Percentiles rank a stretch among this genome's conserved stretches.
phyloP scores from a whole-genome alignment of 2,797 vertebrate species.

The Squalus acanthias region DNA sequence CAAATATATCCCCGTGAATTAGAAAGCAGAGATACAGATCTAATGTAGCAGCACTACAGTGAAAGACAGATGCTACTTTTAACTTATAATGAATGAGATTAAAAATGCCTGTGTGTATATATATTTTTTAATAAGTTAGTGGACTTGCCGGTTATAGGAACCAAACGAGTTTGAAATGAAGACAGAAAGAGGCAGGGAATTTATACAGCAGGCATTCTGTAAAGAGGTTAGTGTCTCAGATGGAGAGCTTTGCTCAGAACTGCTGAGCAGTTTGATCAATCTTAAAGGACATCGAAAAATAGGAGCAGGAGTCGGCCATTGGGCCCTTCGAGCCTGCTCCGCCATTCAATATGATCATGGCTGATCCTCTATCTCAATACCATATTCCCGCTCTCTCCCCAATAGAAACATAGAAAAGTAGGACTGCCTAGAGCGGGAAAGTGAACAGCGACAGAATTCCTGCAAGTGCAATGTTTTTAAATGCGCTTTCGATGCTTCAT shows the following conservation, averaged over 20 bases:
- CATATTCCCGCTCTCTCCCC: too few species aligned
- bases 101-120: not conserved
- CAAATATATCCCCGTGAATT: not conserved
- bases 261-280: not conserved
- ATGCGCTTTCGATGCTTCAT: not conserved
- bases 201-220: not conserved
- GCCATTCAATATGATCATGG: too few species aligned
- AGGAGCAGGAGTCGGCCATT: too few species aligned
- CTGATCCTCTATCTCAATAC: too few species aligned
- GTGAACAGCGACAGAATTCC: not conserved
- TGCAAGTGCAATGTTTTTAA: not conserved
- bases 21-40: not conserved
- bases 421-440: not conserved
- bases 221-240: not conserved
- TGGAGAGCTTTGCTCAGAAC: not conserved
- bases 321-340: too few species aligned
- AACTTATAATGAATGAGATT: not conserved
- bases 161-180: not conserved
- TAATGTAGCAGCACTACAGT: not conserved
- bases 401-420: too few species aligned
- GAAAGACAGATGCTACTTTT: not conserved
- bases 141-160: not conserved
- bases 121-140: not conserved
- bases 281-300: too few species aligned
- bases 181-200: not conserved